A percentile compares a stretch with the other conserved stretches of the same genome.
phyloP scores from a whole-genome alignment of 2,113 vertebrate genomes.

The Grallaria varia region DNA sequence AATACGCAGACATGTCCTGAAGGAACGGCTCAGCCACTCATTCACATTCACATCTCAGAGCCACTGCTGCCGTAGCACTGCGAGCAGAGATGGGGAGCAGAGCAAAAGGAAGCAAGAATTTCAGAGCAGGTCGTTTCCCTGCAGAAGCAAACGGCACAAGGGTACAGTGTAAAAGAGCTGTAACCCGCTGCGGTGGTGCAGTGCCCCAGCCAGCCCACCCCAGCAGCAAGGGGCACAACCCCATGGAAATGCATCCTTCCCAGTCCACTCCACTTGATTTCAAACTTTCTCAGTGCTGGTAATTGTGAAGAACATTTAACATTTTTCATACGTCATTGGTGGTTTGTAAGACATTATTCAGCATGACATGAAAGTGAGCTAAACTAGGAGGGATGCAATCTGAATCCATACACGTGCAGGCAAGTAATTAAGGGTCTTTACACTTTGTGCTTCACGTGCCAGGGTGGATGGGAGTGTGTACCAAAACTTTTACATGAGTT shows the following conservation, averaged over 20 bases:
- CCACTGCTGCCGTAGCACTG: constrained; percentile 60
- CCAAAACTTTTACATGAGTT: constrained; percentile 3
- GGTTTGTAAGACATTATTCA: neutral
- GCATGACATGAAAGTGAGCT: neutral
- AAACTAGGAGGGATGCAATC: neutral
- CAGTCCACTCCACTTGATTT: neutral
- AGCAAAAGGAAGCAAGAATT: constrained; percentile 59
- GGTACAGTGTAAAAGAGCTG: neutral
- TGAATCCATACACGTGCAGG: neutral
- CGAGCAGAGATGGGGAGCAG: constrained; percentile 2
- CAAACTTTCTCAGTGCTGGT: neutral
- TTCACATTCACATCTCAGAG: constrained; percentile 75
- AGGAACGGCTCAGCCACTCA: constrained; percentile 65
- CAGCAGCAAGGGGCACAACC: neutral
- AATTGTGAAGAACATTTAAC: neutral
- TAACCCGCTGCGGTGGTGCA: neutral
- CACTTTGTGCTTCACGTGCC: neutral
- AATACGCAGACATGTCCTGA: constrained; percentile 65
- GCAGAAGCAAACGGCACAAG: neutral
- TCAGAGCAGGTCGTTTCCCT: constrained; percentile 36
- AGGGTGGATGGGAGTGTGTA: neutral
- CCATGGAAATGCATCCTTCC: neutral
- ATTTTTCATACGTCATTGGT: neutral
- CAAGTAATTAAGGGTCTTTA: constrained; percentile 24
- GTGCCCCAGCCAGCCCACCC: neutral